Evolutionary conservation across 64 coral and sea anemone species (phyloP), one percentile per base, ranked within the genome.

Genomic region (Trachythela sp.): DNA sequence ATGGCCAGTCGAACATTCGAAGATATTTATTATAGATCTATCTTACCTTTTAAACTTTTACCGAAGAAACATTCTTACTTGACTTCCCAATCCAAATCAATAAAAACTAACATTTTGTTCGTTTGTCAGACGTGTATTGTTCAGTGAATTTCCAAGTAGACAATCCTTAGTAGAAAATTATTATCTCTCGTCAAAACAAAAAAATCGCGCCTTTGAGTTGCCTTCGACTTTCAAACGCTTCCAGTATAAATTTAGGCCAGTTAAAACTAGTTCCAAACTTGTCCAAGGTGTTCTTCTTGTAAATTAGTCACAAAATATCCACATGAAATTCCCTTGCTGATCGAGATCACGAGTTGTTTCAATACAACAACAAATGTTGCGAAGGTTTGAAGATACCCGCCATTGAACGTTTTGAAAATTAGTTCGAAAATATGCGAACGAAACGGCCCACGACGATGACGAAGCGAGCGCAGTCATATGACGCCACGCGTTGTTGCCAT

Each of bases 401-500:
- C 75, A 80, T 80, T 80, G 37, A 80, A 80, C 33, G 31, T 80
- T 80, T 80, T 80, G 33, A 80, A 80, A 80, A 34, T 80, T 80
- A 37, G 26, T 80, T 80, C 75, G 75, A 80, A 80, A 80, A 80
- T 80, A 80, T 80, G 75, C 75, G 75, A 80, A 80, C 75, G 37
- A 80, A 80, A 80, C 75, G 75, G 75, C 75, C 75, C 15, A 80
- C 37, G 75, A 80, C 75, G 75, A 80, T 39, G 75, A 80, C 75
- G 37, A 80, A 80, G 75, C 4, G 33, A 80, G 26, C 33, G 26
- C 31, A 29, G 20, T 15, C 31, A 17, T 22, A 97, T 97, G 95
- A 97, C 95, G 95, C 95, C 92, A 97, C 95, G 95, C 95, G 88
- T 80, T 93, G 96, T 99, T 95, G 93, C 93, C 88, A 95, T 99